Evolutionary conservation across 35 echinoderm and acorn worm genomes (phyloP).

Genomic region (Lytechinus variegatus): DNA sequence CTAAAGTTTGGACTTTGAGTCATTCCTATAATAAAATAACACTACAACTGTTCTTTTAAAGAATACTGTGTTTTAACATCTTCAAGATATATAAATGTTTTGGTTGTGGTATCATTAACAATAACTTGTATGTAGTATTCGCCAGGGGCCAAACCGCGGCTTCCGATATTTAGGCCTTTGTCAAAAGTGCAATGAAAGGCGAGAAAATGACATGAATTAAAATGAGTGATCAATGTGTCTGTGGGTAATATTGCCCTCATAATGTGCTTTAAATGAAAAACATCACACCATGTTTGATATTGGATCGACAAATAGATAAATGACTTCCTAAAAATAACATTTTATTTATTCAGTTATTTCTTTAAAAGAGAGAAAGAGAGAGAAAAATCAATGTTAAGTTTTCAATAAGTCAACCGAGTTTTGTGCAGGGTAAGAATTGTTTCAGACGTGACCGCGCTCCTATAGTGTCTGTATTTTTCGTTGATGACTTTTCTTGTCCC

Average conservation of each 20-base stretch:
- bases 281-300: background rate
- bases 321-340: background rate
- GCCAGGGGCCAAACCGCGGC: background rate
- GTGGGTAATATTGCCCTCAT: background rate
- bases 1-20: background rate
- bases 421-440: background rate
- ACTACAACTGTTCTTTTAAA: background rate
- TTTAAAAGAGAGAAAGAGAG: too few species aligned
- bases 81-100: background rate
- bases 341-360: background rate
- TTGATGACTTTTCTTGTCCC: background rate
- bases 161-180: background rate
- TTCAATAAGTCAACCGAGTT: background rate
- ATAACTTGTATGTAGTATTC: background rate
- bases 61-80: background rate
- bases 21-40: background rate
- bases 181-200: background rate
- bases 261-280: background rate
- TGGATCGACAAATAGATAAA: background rate
- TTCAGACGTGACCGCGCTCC: background rate
- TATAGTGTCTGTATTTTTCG: too few species aligned
- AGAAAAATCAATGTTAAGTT: background rate
- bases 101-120: background rate
- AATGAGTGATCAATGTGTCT: background rate
- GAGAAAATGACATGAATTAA: background rate